Percentiles rank a stretch among this genome's conserved stretches.
Evolutionary conservation across 2,113 vertebrate species (phyloP).

Genomic region (Paracyprichromis sp.): DNA sequence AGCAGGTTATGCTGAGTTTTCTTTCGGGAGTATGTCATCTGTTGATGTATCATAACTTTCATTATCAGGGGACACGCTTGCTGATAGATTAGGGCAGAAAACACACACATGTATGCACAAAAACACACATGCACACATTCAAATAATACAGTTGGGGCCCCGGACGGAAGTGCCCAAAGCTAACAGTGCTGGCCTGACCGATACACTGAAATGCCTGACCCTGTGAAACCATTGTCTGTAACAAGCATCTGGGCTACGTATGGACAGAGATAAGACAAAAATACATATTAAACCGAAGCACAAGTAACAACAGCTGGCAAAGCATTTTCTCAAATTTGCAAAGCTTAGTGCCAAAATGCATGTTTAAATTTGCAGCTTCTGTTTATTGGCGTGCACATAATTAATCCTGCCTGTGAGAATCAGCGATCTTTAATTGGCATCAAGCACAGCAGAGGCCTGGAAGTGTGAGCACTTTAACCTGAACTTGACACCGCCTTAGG

Average conservation of each 20-base stretch:
- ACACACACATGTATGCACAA: constrained; percentile 19
- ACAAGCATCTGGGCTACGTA: background rate
- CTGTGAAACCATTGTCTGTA: constrained; percentile 62
- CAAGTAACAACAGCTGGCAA: background rate
- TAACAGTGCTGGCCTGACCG: constrained; percentile 51
- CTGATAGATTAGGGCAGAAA: constrained; percentile 31
- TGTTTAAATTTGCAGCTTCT: background rate
- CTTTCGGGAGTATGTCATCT: constrained; percentile 25
- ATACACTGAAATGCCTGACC: constrained; percentile 62
- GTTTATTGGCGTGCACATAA: background rate
- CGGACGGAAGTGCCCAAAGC: constrained; percentile 55
- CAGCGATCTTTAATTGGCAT: background rate
- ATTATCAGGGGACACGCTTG: constrained; percentile 11
- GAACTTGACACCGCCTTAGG: constrained; percentile 16
- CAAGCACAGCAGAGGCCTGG: background rate
- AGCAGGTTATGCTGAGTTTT: constrained; percentile 2
- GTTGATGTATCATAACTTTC: constrained; percentile 41
- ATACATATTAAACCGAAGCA: background rate
- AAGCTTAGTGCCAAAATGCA: background rate
- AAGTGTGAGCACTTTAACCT: background rate
- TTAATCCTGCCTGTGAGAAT: background rate
- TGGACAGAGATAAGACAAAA: background rate
- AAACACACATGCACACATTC: constrained; percentile 7
- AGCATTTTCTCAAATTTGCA: background rate
- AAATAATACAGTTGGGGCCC: constrained; percentile 60